Evolutionary conservation across 2,888 invertebrate species (phyloP), one percentile per base, ranked within the genome.

Genomic region (Halictus ligatus): DNA sequence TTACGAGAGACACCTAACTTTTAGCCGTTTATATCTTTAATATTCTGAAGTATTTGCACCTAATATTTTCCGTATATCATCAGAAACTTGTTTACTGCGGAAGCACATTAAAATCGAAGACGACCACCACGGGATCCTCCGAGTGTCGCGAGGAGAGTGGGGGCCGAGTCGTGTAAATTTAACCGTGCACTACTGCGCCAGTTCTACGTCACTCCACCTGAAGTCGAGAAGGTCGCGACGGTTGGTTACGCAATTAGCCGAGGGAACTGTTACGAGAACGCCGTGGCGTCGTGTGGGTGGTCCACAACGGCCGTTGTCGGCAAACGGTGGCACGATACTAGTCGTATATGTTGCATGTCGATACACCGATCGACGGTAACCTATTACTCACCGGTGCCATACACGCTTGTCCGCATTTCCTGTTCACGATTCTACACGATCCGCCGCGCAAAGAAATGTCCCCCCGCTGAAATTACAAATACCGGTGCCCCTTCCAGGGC

Each of bases 241-340:
- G 58, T 43, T 76, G 83, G 82, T 90, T 90, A 88, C 80, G 89
- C 88, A 90, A 90, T 90, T 90, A 90, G 83, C 82, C 60, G 50
- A 60, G 80, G 29, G 85, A 81, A 87, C 83, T 78, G 81, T 86
- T 82, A 80, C 80, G 78, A 80, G 84, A 85, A 76, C 75, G 71
- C 75, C 60, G 74, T 43, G 88, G 78, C 50, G 67, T 72, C 69
- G 84, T 80, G 83, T 89, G 90, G 86, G 89, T 89, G 89, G 90
- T 87, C 88, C 78, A 72, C 85, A 29, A 82, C 50, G 77, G 74
- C 71, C 78, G 69, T n/a, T 80, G 76, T 82, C 43, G 71, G 71
- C 83, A 75, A 89, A 89, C 84, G 73, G 86, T 89, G 89, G 85
- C 89, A 88, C 89, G 89, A 90, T 90, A 86, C 79, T 79, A 86